Conservation (phyloP, 2,888 invertebrate genomes). For the Disparrhopalites patrizii region DNA sequence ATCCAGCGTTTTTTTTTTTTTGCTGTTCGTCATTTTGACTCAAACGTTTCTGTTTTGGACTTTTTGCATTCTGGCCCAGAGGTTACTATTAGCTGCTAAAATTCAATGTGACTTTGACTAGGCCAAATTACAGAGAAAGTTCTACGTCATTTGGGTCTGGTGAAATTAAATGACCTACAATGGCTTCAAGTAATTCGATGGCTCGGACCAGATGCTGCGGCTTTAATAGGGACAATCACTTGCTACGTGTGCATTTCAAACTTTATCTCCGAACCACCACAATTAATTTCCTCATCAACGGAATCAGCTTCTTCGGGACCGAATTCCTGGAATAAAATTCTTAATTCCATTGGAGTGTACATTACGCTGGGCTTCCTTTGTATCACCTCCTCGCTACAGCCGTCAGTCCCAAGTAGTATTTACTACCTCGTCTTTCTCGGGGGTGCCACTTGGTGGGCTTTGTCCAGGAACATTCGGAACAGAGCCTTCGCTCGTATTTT, state of each 20-base stretch:
- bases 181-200: slow-evolving; percentile 62
- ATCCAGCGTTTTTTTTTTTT: slow-evolving; percentile 11
- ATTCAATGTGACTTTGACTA: slow-evolving; percentile 39
- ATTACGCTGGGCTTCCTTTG: slow-evolving; percentile 28
- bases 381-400: slow-evolving; percentile 70
- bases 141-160: slow-evolving; percentile 66
- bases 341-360: slow-evolving; percentile 31
- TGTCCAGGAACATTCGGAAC: slow-evolving; percentile 66
- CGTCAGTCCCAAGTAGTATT: slow-evolving; percentile 75
- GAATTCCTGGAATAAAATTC: slow-evolving; percentile 29
- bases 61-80: neutral
- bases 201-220: slow-evolving; percentile 70
- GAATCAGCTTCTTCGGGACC: slow-evolving; percentile 18
- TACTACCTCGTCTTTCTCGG: slow-evolving; percentile 83
- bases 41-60: neutral
- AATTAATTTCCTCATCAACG: neutral
- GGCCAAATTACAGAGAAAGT: slow-evolving; percentile 60
- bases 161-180: slow-evolving; percentile 56
- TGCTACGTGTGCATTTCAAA: slow-evolving; percentile 51
- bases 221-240: slow-evolving; percentile 49
- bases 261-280: slow-evolving; percentile 31
- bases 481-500: slow-evolving; percentile 72
- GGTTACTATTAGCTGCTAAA: neutral
- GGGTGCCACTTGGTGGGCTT: slow-evolving; percentile 82
- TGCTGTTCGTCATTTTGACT: neutral